Conservation (phyloP, 2,888 invertebrate genomes). For the Athalia cordata region DNA sequence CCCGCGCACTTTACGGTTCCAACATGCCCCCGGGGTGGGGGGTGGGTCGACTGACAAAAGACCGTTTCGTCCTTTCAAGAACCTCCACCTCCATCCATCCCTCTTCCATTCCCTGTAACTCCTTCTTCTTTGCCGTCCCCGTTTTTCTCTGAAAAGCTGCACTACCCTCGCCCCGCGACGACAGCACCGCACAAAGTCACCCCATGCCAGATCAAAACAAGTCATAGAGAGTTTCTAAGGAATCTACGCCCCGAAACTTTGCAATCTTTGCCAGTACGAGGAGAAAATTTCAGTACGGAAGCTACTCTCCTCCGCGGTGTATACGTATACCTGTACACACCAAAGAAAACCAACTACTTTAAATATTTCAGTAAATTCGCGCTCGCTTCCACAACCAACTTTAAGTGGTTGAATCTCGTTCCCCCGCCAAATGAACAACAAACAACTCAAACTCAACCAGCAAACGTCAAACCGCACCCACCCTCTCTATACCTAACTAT, state of each 20-base stretch:
- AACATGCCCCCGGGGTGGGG: conserved; percentile 21
- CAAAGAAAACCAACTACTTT: conserved; percentile 50
- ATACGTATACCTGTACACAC: conserved; percentile 42
- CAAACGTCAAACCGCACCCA: too few species aligned
- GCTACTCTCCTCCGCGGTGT: neutral
- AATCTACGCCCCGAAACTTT: conserved; percentile 62
- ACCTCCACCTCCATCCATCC: conserved; percentile 2
- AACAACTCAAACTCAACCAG: conserved; percentile 18
- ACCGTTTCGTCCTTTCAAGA: conserved; percentile 68
- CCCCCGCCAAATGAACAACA: conserved; percentile 26
- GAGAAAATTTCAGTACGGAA: conserved; percentile 9
- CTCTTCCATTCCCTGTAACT: conserved; percentile 43
- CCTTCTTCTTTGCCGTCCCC: conserved; percentile 12
- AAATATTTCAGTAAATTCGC: conserved; percentile 53
- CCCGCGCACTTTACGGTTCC: conserved; percentile 49
- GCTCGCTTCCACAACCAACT: conserved; percentile 37
- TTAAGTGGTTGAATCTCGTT: conserved; percentile 32
- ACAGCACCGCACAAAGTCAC: conserved; percentile 11
- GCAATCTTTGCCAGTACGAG: conserved; percentile 59
- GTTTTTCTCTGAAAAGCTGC: conserved; percentile 26
- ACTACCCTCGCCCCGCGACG: neutral
- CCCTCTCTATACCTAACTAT: too few species aligned
- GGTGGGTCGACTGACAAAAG: conserved; percentile 65
- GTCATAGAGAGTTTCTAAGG: conserved; percentile 64
- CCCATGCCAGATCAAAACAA: conserved; percentile 61